Base-by-base conservation (phyloP, 2,797 vertebrate species). In the Danio jaintianensis region DNA sequence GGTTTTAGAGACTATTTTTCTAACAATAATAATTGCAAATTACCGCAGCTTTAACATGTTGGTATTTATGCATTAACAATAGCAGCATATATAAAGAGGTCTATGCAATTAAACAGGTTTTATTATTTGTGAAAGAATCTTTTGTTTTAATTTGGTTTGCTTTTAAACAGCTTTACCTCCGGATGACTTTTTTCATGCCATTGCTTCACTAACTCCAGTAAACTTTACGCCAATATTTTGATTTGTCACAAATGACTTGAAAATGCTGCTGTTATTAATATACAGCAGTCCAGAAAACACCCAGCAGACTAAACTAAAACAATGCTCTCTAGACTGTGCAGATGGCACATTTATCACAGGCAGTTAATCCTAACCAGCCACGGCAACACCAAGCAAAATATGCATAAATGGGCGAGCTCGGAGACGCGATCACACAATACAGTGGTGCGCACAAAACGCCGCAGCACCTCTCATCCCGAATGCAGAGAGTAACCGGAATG, bases 361-460 rank as follows among this genome's bases (percentile, higher is more conserved):
- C 62, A 80, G 22, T 64, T 55, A 67, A 66, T 74, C 50, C 36
- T 66, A 47, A 72, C 69, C 48, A 50, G 29, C 5, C 42, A 22
- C 56, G 59, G 71, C 59, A 50, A 80, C 78, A 71, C 62, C 45
- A 63, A 76, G 74, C 7, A 50, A 50, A 76, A 75, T 52, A 66
- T 66, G 59, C 59, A 80, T 18, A n/a, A 56, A 66, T 45, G 50
- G 22, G 40, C 59, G 53, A 50, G 76, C 38, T 79, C 22, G 20
- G 18, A 73, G 50, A 5, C 53, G 20, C 6, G 20, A 55, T 52
- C 15, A 7, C 16, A 22, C 47, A 43, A 9, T 29, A 36, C 7
- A 79, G 56, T 16, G 29, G n/a, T n/a, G 40, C 58, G 38, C 58
- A 55, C 10, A 47, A 38, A 55, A 53, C 38, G 63, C 47, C 12